Base-by-base conservation (phyloP, 2,888 invertebrate species). In the Abrostola tripartita region DNA sequence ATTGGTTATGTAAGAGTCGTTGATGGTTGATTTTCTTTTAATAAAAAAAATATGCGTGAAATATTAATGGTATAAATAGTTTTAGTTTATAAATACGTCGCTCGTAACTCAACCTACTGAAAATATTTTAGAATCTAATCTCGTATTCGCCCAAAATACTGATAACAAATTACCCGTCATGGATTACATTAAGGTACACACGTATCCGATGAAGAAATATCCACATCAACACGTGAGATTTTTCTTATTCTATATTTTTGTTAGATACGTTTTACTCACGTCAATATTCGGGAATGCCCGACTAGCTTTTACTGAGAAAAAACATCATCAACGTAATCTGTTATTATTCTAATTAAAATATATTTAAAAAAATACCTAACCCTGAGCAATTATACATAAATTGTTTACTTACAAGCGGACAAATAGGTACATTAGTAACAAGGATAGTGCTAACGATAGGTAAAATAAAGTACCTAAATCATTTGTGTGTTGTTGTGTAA, bases 401-500 rank as follows among this genome's bases (percentile, higher is more conserved):
- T 52, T 56, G 60, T 60, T 63, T 54, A 60, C 38, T 37, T 51
- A 49, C 47, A 12, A 52, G 6, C 9, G 40, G 12, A 14, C 54
- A 69, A 57, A 37, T 64, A n/a, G n/a, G n/a, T n/a, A 44, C 36
- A 52, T 66, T 53, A 42, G 6, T 24, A 55, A 62, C 51, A 76
- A 76, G 77, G 73, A 72, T 61, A 76, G 72, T 53, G 41, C 52
- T 56, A 42, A 67, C 52, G 49, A 52, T 64, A 53, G 58, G 57
- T 76, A 75, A 38, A 61, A 59, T 52, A 12, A 47, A 57, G 47
- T 67, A 69, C 69, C 60, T 65, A 51, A 37, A 63, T 60, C 24
- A 24, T n/a, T n/a, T n/a, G 52, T 64, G 54, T 41, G 71, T 65
- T 61, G 61, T 70, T 50, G 52, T 58, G 38, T 72, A 51, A 71